These are phyloP conservation scores for Teleopsis dalmanni DNA, from an alignment of 1,140 invertebrate genomes.

Conservation along the genomic window DNA sequence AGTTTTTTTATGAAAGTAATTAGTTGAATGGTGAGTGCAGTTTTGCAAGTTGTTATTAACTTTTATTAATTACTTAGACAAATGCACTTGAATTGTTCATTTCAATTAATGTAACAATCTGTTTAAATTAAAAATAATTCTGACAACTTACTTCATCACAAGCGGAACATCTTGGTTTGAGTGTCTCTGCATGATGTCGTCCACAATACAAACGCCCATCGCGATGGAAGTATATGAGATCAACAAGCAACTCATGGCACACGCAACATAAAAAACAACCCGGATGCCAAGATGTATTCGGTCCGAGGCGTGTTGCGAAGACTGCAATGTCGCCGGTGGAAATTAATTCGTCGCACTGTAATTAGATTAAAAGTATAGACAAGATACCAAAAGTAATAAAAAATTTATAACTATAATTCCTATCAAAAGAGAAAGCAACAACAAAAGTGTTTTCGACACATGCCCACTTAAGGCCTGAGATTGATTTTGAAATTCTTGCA, in stretches of 20 bases:
- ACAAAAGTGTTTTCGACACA: too few species aligned
- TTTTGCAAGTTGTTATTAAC: too few species aligned
- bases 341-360: slow-evolving; percentile 77
- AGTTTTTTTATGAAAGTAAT: too few species aligned
- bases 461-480: too few species aligned
- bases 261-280: slow-evolving; percentile 87
- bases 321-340: slow-evolving; percentile 83
- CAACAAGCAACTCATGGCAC: slow-evolving; percentile 89
- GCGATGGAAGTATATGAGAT: slow-evolving; percentile 93
- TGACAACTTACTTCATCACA: slow-evolving; percentile 83
- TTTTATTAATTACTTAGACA: too few species aligned
- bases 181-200: slow-evolving; percentile 92
- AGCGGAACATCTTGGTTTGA: slow-evolving; percentile 91
- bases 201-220: slow-evolving; percentile 88
- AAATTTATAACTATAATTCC: too few species aligned
- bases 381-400: background rate
- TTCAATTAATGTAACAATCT: background rate
- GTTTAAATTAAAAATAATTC: background rate
- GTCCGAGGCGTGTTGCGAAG: slow-evolving; percentile 70
- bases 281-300: slow-evolving; percentile 82
- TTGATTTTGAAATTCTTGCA: too few species aligned
- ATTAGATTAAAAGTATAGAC: slow-evolving; percentile 10
- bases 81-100: too few species aligned
- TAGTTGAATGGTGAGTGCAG: too few species aligned
- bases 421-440: too few species aligned